Percentiles rank a stretch among this genome's conserved stretches.
phyloP scores from a whole-genome alignment of 2,888 invertebrate genomes.

The Schrankia costaestrigalis region DNA sequence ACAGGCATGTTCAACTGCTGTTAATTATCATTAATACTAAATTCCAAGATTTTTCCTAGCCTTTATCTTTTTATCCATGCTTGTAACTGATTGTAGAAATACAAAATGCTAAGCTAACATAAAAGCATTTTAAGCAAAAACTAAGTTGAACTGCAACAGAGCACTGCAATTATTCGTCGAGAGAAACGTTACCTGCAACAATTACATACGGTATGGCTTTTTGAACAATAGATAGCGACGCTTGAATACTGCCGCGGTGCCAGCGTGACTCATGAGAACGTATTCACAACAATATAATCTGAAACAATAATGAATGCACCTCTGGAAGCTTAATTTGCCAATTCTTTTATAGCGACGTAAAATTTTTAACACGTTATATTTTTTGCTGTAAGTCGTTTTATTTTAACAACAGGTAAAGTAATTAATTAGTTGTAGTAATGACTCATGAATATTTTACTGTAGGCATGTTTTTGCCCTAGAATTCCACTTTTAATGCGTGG shows the following conservation, averaged over 20 bases:
- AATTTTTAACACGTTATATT: constrained; percentile 4
- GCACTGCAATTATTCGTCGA: constrained; percentile 41
- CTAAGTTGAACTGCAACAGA: constrained; percentile 37
- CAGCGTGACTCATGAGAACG: constrained; percentile 21
- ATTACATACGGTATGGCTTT: constrained; percentile 41
- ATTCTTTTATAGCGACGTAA: constrained; percentile 15
- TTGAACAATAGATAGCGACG: constrained; percentile 38
- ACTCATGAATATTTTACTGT: no score
- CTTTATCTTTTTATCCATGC: no score
- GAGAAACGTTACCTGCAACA: constrained; percentile 40
- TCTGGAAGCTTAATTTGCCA: constrained; percentile 17
- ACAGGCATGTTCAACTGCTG: no score
- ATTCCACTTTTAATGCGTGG: no score
- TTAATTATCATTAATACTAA: no score
- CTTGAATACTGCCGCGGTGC: constrained; percentile 21
- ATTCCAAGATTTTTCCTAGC: no score
- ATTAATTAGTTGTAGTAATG: no score
- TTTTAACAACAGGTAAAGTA: no score
- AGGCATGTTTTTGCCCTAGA: no score
- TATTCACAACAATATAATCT: constrained; percentile 30
- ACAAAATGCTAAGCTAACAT: no score
- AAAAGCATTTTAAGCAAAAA: constrained; percentile 27
- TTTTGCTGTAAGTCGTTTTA: no score
- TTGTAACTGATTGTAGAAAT: no score
- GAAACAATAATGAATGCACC: constrained; percentile 26